Evolutionary conservation across 2,888 invertebrate genomes (phyloP).

Genomic region (Phoronis australis): DNA sequence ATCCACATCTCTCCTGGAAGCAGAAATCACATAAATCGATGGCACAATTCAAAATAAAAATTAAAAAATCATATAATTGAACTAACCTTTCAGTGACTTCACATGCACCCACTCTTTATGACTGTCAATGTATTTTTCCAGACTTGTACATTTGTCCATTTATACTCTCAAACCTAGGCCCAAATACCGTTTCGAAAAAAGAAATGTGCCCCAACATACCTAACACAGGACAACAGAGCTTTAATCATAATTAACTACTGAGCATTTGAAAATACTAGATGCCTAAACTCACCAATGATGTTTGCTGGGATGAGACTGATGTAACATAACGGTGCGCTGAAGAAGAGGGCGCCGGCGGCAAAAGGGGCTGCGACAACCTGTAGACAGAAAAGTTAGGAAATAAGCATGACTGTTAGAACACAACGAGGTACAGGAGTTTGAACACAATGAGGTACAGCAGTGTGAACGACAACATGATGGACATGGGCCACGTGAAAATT

Average conservation of each 20-base stretch:
- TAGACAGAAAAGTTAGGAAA: slow-evolving; percentile 9
- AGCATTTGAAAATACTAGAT: no score
- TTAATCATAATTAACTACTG: no score
- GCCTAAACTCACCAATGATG: slow-evolving; percentile 46
- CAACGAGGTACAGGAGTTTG: neutral
- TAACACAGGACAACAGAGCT: no score
- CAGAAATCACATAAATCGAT: neutral
- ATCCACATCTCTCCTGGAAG: slow-evolving; percentile 53
- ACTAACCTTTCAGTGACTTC: neutral
- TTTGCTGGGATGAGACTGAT: slow-evolving; percentile 49
- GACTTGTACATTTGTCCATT: neutral
- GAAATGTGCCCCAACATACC: no score
- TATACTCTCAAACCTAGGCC: no score
- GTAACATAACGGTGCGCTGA: slow-evolving; percentile 47
- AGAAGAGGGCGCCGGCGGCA: slow-evolving; percentile 49
- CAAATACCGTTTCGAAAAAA: no score
- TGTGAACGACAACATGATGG: no score
- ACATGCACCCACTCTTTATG: neutral
- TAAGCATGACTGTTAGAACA: neutral
- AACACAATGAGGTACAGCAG: no score
- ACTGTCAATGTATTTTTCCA: neutral
- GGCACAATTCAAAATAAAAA: neutral
- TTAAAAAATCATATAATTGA: neutral
- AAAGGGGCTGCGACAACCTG: slow-evolving; percentile 52
- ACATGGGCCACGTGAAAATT: no score